Conservation (phyloP, 2,113 vertebrate genomes). For the Rallus limicola region DNA sequence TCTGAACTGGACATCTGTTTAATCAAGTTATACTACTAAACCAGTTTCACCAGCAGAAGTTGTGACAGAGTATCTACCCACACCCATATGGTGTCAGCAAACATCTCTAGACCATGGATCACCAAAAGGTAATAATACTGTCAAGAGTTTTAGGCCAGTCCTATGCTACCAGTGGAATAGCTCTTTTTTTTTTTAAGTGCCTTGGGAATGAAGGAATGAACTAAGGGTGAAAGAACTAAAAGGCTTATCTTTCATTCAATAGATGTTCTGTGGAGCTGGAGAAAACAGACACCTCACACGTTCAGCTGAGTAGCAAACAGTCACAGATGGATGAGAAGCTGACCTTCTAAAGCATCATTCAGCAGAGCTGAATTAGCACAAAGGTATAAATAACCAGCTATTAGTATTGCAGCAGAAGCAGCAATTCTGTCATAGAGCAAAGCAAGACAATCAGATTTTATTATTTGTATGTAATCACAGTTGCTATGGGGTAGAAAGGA, state of each 20-base stretch:
- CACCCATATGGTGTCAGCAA: background rate
- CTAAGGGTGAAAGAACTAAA: background rate
- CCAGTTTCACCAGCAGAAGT: background rate
- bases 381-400: constrained; percentile 33
- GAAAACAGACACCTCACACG: background rate
- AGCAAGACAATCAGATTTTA: constrained; percentile 16
- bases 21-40: background rate
- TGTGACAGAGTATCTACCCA: background rate
- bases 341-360: constrained; percentile 35
- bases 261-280: background rate
- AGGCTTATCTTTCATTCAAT: background rate
- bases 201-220: background rate
- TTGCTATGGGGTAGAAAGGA: constrained; percentile 10
- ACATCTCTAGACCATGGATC: background rate
- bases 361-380: constrained; percentile 36
- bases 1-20: constrained; percentile 6
- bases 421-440: background rate
- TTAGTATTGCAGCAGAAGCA: constrained; percentile 12
- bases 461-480: constrained; percentile 39
- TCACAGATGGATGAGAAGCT: constrained; percentile 33
- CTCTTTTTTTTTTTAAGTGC: background rate
- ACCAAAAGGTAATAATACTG: background rate
- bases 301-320: background rate
- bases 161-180: background rate
- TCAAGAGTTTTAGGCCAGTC: background rate